Evolutionary conservation across 2,113 vertebrate species (phyloP).

Genomic region (Propithecus coquereli): DNA sequence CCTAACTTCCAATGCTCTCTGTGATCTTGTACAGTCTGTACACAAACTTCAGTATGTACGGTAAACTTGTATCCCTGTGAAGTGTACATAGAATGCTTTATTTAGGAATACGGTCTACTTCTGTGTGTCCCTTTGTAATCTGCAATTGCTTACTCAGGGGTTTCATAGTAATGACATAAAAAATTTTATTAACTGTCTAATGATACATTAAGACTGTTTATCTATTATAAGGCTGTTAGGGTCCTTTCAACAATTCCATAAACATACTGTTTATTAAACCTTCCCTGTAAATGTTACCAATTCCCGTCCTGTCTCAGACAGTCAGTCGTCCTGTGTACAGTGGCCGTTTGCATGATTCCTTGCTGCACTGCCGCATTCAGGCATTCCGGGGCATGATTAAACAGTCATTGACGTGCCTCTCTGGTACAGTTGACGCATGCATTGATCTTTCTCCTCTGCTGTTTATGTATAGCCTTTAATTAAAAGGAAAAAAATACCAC

Average conservation of each 20-base stretch:
- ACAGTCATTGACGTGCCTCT: not conserved
- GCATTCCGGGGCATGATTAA: slow-evolving; percentile 17
- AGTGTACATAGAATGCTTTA: not conserved
- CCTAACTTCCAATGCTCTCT: not conserved
- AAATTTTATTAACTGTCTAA: slow-evolving; percentile 17
- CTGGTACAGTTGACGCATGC: not conserved
- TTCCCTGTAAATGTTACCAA: slow-evolving; percentile 32
- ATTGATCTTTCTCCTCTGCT: not conserved
- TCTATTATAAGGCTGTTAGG: slow-evolving; percentile 33
- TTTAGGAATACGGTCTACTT: slow-evolving; percentile 42
- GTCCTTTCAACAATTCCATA: not conserved
- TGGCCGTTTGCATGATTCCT: slow-evolving; percentile 41
- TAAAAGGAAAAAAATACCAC: not conserved
- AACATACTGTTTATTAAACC: not conserved
- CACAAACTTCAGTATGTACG: accelerated
- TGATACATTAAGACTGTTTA: slow-evolving; percentile 17
- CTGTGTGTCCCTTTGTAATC: slow-evolving; percentile 53
- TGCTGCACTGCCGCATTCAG: not conserved
- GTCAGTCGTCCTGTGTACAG: not conserved
- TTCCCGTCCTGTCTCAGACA: slow-evolving; percentile 54
- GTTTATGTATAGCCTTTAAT: slow-evolving; percentile 41
- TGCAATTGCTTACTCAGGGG: slow-evolving; percentile 79
- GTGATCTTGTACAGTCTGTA: not conserved
- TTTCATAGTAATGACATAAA: slow-evolving; percentile 71
- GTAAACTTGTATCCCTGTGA: not conserved